Percentiles rank a stretch among this genome's conserved stretches.
Evolutionary conservation across 2,888 invertebrate species (phyloP).

Genomic region (Deroplatys truncata): DNA sequence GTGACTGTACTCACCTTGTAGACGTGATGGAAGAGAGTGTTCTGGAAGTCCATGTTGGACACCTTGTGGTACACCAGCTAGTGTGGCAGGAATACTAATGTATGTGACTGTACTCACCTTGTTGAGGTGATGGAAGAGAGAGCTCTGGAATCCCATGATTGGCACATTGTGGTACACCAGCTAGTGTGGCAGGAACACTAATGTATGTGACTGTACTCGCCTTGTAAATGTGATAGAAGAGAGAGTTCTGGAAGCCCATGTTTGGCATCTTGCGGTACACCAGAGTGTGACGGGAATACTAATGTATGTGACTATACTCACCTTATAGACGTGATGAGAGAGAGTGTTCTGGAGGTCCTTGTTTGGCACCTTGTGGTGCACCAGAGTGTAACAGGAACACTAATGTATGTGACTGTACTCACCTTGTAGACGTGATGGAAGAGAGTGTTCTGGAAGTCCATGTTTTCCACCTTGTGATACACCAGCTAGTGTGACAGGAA

Average conservation of each 20-base stretch:
- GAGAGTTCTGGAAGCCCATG: no score
- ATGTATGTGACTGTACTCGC: no score
- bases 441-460: slow-evolving; percentile 48
- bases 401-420: no score
- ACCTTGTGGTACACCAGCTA: slow-evolving; percentile 55
- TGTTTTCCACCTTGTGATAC: slow-evolving; percentile 55
- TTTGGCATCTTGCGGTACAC: no score
- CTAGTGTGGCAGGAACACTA: no score
- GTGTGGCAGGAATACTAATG: slow-evolving; percentile 38
- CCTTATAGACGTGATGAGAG: slow-evolving; percentile 47
- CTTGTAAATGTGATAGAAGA: no score
- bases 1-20: slow-evolving; percentile 21
- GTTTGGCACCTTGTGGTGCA: slow-evolving; percentile 57
- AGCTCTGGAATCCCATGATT: slow-evolving; percentile 49
- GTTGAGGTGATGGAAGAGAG: slow-evolving; percentile 49
- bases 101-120: slow-evolving; percentile 3
- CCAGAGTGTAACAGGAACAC: slow-evolving; percentile 41
- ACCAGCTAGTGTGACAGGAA: slow-evolving; percentile 46
- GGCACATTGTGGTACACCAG: slow-evolving; percentile 45
- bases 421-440: slow-evolving; percentile 47
- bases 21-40: slow-evolving; percentile 51
- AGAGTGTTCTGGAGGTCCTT: slow-evolving; percentile 48
- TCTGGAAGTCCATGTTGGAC: slow-evolving; percentile 50
- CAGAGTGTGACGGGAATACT: no score
- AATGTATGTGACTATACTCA: neutral